Evolutionary conservation across 2,888 invertebrate genomes (phyloP).

Genomic region (Cataglyphis cursor): DNA sequence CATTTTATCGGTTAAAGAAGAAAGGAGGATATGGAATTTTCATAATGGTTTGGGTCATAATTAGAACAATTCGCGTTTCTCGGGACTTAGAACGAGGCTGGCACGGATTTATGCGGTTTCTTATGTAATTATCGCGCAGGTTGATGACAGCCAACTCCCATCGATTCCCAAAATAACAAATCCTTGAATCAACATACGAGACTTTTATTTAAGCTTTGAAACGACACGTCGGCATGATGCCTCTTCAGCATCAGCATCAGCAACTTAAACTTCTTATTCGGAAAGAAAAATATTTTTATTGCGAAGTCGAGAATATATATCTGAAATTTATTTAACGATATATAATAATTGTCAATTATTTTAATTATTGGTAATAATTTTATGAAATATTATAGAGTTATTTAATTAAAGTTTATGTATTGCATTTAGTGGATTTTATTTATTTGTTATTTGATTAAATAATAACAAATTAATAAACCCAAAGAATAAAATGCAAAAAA

Average conservation of each 20-base stretch:
- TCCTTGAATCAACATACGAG: constrained; percentile 65
- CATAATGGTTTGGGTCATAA: neutral
- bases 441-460: neutral
- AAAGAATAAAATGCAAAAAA: neutral
- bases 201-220: constrained; percentile 61
- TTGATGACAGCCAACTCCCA: constrained; percentile 70
- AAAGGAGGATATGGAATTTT: neutral
- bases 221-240: constrained; percentile 1
- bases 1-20: neutral
- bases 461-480: neutral
- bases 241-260: constrained; percentile 29
- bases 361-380: neutral
- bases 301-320: neutral
- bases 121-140: constrained; percentile 73
- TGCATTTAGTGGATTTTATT: neutral
- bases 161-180: constrained; percentile 76
- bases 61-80: constrained; percentile 40
- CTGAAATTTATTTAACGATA: neutral
- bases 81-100: constrained; percentile 62
- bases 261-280: neutral
- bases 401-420: neutral
- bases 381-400: neutral
- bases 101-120: constrained; percentile 69
- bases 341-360: neutral
- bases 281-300: constrained; percentile 4